Base-by-base conservation (phyloP, 2,797 vertebrate genomes). In the Lycodopsis pacificus region DNA sequence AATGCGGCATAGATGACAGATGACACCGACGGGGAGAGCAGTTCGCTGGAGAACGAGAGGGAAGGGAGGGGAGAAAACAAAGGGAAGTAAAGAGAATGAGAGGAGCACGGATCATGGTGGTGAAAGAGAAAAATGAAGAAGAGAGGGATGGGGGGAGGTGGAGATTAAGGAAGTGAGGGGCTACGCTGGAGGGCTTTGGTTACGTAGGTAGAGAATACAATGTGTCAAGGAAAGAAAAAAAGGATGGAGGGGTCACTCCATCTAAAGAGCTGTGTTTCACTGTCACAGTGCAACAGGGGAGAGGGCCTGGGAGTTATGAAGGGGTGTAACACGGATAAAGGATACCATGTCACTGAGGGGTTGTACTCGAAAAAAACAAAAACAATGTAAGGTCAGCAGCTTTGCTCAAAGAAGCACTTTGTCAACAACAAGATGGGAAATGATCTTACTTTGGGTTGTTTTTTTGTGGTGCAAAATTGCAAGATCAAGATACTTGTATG, bases 131-230 rank as follows among this genome's bases (percentile, higher is more conserved):
- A 84, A 82, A 74, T 83, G 73, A 88, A 71, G 30, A 69, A 22
- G 64, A 32, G 44, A 62, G 68, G 65, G 73, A 53, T 53, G 65
- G 65, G 63, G 80, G 66, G 68, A 25, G 76, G 66, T 71, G 17
- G 58, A 44, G 74, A 73, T 84, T 70, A 75, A 90, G 87, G 90
- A 91, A 89, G 86, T 65, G 46, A 87, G 65, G 66, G 78, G 81
- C 89, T 81, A 78, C 82, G 86, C 34, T 61, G 65, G n/a, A 83
- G 79, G 89, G 85, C 82, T 94, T 94, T 78, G 71, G 82, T 95
- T 95, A 91, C 93, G 90, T 75, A 73, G 84, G 81, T 36, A 83
- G 65, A 89, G 83, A 92, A 94, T 84, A 92, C 91, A 94, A 93
- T 87, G 90, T 93, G 93, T 85, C 85, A 88, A 77, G 83, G 9